Evolutionary conservation across 2,888 invertebrate genomes (phyloP), one percentile per base, ranked within the genome.

Genomic region (Malthinus flaveolus): DNA sequence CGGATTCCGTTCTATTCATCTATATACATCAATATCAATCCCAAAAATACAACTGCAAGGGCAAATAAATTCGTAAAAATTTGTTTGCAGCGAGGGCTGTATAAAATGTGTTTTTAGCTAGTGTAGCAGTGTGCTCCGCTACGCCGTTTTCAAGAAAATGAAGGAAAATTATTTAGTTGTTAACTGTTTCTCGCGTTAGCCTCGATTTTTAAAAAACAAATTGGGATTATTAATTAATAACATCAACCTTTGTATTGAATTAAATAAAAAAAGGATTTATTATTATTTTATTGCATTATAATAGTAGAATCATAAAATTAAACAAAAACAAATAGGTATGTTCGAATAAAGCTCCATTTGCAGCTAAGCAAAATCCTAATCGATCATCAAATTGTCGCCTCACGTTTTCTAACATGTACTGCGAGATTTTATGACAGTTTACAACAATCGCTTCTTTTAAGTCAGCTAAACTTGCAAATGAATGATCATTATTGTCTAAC

Each of bases 121-220:
- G 23, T 23, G 23, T 9, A 9, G 12, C n/a, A 9, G 39, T 13
- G 10, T 74, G 73, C 15, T 75, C 74, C 13, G 65, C 68, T 6
- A 76, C 65, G 9, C 10, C 6, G 34, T 34, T 34, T 23, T 23
- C 23, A 5, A 23, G 23, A 23, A 23, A 23, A 23, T 23, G 23
- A 23, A 23, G 23, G 5, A 23, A 23, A 23, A 3, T 23, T 23
- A 23, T 23, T 23, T 5, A 23, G 23, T 23, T 23, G 5, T 3
- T 23, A 23, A 23, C 23, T 23, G 23, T 23, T 23, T 23, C 23
- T 23, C 23, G 3, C 23, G 23, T 23, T 23, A 23, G 23, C 23
- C 23, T 23, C 5, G 23, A 23, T 23, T 23, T 23, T 23, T 5
- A 23, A 3, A 23, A 23, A 23, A 2, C 2, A 23, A 23, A 23